These are phyloP conservation scores for Scytalopus superciliaris DNA, from an alignment of 2,113 vertebrate genomes.

Conservation along the genomic window DNA sequence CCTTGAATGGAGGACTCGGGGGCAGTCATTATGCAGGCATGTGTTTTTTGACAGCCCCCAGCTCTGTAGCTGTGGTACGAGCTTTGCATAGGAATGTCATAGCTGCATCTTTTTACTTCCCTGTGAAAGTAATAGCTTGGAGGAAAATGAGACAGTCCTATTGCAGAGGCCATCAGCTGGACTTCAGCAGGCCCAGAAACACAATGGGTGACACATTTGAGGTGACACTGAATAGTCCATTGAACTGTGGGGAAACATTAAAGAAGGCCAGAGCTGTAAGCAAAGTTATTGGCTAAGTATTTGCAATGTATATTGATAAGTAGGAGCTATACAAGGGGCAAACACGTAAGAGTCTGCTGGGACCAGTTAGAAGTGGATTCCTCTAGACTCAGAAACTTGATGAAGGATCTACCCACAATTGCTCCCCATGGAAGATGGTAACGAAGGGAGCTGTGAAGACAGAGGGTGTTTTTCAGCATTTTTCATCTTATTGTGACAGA, in stretches of 20 bases:
- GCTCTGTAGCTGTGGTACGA: neutral
- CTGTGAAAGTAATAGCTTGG: neutral
- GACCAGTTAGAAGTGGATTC: neutral
- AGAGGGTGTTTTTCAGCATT: neutral
- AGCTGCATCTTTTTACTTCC: neutral
- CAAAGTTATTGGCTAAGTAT: neutral
- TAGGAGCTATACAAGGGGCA: neutral
- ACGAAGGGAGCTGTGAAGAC: neutral
- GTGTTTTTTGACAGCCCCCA: neutral
- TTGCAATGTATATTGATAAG: neutral
- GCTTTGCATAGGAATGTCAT: neutral
- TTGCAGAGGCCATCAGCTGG: neutral
- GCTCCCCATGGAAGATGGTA: neutral
- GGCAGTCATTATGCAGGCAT: rapidly evolving
- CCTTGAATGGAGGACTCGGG: neutral
- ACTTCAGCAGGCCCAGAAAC: neutral
- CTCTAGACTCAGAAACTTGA: neutral
- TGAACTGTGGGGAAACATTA: neutral
- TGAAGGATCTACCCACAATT: neutral
- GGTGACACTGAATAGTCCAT: neutral
- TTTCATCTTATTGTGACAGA: neutral
- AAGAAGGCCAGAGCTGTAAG: neutral
- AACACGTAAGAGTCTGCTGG: neutral
- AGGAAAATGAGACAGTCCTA: neutral
- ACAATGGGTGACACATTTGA: neutral